Conservation (phyloP, 2,113 vertebrate species). For the Sinocyclocheilus anshuiensis region DNA sequence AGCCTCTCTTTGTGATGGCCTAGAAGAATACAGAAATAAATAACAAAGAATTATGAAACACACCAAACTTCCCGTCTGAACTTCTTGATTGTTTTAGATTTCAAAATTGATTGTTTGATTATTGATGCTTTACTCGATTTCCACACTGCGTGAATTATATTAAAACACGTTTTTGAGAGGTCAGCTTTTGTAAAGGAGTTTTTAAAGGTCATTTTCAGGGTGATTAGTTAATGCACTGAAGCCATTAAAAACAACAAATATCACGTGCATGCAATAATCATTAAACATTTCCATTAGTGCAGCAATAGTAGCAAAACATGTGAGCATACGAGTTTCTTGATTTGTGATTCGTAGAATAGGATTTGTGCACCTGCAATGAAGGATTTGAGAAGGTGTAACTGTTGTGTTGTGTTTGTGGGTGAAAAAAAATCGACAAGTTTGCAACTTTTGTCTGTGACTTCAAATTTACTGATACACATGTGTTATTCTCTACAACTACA, state of each 20-base stretch:
- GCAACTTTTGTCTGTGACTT: no score
- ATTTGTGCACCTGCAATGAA: no score
- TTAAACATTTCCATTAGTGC: neutral
- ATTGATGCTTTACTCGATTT: neutral
- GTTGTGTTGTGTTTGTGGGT: no score
- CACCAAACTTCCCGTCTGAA: neutral
- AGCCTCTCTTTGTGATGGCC: conserved; percentile 41
- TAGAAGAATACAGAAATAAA: conserved; percentile 41
- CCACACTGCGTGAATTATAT: neutral
- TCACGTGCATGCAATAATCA: neutral
- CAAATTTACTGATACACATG: no score
- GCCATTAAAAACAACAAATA: neutral
- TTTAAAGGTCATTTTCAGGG: neutral
- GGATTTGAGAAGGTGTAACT: no score
- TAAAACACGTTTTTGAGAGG: neutral
- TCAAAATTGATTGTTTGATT: no score
- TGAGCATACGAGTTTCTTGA: no score
- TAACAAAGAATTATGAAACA: conserved; percentile 5
- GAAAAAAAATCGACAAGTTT: no score
- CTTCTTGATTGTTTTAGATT: neutral
- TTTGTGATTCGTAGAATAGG: no score
- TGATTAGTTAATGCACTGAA: neutral
- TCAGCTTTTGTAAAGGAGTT: neutral
- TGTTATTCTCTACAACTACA: no score
- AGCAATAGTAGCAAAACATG: no score